These are phyloP conservation scores for Listronotus oregonensis DNA, from an alignment of 1,140 invertebrate species.

Conservation along the genomic window DNA sequence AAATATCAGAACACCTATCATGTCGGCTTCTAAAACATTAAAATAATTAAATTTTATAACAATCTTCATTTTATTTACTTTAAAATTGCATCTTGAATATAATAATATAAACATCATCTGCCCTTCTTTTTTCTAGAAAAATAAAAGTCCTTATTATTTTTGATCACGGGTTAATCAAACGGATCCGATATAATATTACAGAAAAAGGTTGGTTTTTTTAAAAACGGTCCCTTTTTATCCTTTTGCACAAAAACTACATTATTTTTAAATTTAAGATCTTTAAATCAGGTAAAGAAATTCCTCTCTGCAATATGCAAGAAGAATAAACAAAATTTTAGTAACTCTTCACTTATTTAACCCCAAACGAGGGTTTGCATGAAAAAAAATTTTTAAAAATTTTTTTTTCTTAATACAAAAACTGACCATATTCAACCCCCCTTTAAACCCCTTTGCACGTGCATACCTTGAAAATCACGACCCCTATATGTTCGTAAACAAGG, in stretches of 20 bases:
- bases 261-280: conserved; percentile 13
- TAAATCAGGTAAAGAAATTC: conserved; percentile 35
- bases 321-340: conserved; percentile 7
- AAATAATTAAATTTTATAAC: too few species aligned
- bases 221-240: conserved; percentile 31
- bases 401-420: conserved; percentile 33
- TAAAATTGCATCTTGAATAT: too few species aligned
- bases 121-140: conserved; percentile 22
- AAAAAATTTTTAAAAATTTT: conserved; percentile 3
- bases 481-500: neutral
- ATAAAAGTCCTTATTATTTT: conserved; percentile 25
- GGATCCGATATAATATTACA: conserved; percentile 21
- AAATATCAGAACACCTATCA: too few species aligned
- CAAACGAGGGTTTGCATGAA: conserved; percentile 15
- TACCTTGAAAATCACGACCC: neutral
- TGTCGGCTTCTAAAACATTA: too few species aligned
- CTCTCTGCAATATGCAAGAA: conserved; percentile 1
- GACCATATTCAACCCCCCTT: conserved; percentile 45
- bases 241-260: conserved; percentile 40
- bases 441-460: conserved; percentile 31
- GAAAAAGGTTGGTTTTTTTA: conserved; percentile 36
- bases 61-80: too few species aligned
- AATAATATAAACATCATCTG: conserved; percentile 6
- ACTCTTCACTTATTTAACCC: conserved; percentile 13
- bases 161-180: conserved; percentile 6